Evolutionary conservation across 2,888 invertebrate species (phyloP).

Genomic region (Parnassius mnemosyne): DNA sequence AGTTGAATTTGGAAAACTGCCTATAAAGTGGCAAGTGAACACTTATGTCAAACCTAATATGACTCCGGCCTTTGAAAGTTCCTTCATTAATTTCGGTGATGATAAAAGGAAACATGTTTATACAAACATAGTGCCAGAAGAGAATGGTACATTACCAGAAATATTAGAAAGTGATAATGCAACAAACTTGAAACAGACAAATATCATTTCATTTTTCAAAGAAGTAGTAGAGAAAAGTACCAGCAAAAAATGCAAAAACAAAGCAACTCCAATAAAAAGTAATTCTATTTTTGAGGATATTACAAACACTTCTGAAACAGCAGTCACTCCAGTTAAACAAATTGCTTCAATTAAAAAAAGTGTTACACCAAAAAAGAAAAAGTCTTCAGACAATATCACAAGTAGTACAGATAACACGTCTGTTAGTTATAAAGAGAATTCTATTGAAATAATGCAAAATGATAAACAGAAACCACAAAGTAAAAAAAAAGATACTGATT

Average conservation of each 20-base stretch:
- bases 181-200: slow-evolving; percentile 63
- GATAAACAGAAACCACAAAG: slow-evolving; percentile 27
- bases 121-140: slow-evolving; percentile 55
- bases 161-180: slow-evolving; percentile 38
- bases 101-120: slow-evolving; percentile 68
- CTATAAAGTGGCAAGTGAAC: slow-evolving; percentile 71
- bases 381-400: slow-evolving; percentile 25
- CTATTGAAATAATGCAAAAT: slow-evolving; percentile 29
- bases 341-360: slow-evolving; percentile 18
- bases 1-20: slow-evolving; percentile 63
- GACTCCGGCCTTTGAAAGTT: slow-evolving; percentile 74
- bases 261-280: slow-evolving; percentile 51
- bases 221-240: slow-evolving; percentile 61
- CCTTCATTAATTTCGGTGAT: slow-evolving; percentile 56
- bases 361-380: slow-evolving; percentile 30
- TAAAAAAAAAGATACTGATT: slow-evolving; percentile 44
- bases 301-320: slow-evolving; percentile 30
- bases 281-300: slow-evolving; percentile 50
- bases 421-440: slow-evolving; percentile 32
- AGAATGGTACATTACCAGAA: slow-evolving; percentile 46
- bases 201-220: slow-evolving; percentile 70
- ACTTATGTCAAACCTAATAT: slow-evolving; percentile 71
- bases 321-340: slow-evolving; percentile 8
- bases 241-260: slow-evolving; percentile 51
- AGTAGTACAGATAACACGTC: slow-evolving; percentile 8